A percentile compares a stretch with the other conserved stretches of the same genome.
Conservation (phyloP, 2,888 invertebrate species). For the Andrena fulva region DNA sequence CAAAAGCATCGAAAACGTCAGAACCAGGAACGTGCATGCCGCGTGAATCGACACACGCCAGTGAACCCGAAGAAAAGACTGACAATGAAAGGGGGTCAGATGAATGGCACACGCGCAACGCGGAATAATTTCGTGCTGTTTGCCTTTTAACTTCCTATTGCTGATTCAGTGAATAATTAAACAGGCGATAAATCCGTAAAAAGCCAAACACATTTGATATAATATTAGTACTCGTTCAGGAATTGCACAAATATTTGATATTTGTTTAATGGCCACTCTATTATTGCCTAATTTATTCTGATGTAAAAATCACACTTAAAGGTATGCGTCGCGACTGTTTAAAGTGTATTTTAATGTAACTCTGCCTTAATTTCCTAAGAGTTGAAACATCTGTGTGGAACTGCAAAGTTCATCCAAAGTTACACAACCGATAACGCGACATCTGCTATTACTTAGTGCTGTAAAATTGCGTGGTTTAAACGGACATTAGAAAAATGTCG, state of each 20-base stretch:
- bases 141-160: conserved; percentile 37
- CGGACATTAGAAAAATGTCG: neutral
- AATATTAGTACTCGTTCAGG: neutral
- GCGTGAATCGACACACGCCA: conserved; percentile 63
- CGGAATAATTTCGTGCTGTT: conserved; percentile 46
- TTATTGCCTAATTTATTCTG: too few relatives aligned
- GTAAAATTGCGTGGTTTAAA: neutral
- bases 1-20: conserved; percentile 62
- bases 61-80: conserved; percentile 63
- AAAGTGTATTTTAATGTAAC: neutral
- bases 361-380: neutral
- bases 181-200: neutral
- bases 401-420: conserved; percentile 7
- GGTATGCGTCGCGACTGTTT: too few relatives aligned
- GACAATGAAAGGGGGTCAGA: conserved; percentile 65
- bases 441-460: neutral
- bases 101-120: conserved; percentile 38
- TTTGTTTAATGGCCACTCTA: neutral
- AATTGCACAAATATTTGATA: neutral
- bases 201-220: neutral
- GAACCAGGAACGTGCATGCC: conserved; percentile 55
- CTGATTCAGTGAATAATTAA: conserved; percentile 10
- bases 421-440: neutral
- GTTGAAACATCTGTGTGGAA: neutral
- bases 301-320: too few relatives aligned